Conservation (phyloP, 2,888 invertebrate species). For the Acheta domesticus region DNA sequence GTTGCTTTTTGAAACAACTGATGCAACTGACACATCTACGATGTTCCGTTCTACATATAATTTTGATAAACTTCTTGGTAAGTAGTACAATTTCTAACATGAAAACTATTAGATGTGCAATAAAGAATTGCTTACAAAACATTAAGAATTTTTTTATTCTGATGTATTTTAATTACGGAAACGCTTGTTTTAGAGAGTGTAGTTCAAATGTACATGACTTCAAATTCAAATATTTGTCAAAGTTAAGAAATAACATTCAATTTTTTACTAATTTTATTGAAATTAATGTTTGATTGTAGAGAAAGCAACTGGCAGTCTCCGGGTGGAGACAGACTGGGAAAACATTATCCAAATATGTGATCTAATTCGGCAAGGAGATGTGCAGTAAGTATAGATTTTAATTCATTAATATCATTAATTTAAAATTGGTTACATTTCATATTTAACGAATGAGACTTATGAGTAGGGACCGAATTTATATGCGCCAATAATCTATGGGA, state of each 20-base stretch:
- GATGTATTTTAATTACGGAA: slow-evolving; percentile 5
- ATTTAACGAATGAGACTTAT: too few species aligned
- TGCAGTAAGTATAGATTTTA: slow-evolving; percentile 68
- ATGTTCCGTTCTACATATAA: slow-evolving; percentile 61
- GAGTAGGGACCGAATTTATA: too few species aligned
- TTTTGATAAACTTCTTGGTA: slow-evolving; percentile 67
- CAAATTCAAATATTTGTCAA: too few species aligned
- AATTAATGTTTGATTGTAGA: slow-evolving; percentile 58
- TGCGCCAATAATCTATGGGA: too few species aligned
- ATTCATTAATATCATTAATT: not conserved
- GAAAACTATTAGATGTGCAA: too few species aligned
- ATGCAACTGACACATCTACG: too few species aligned
- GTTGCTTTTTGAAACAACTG: too few species aligned
- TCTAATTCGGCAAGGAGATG: slow-evolving; percentile 92
- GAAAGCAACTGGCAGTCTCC: slow-evolving; percentile 92
- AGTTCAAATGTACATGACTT: too few species aligned
- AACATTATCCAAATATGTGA: slow-evolving; percentile 93
- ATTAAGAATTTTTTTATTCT: not conserved
- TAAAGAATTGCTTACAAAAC: not conserved
- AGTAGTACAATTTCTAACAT: slow-evolving; percentile 38
- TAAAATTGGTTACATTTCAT: not conserved
- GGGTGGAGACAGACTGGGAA: slow-evolving; percentile 96
- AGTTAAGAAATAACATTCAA: not conserved
- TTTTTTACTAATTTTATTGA: not conserved
- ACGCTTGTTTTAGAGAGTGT: too few species aligned